A percentile compares a stretch with the other conserved stretches of the same genome.
phyloP scores from a whole-genome alignment of 2,888 invertebrate species.

The Drosophila tanythrix region DNA sequence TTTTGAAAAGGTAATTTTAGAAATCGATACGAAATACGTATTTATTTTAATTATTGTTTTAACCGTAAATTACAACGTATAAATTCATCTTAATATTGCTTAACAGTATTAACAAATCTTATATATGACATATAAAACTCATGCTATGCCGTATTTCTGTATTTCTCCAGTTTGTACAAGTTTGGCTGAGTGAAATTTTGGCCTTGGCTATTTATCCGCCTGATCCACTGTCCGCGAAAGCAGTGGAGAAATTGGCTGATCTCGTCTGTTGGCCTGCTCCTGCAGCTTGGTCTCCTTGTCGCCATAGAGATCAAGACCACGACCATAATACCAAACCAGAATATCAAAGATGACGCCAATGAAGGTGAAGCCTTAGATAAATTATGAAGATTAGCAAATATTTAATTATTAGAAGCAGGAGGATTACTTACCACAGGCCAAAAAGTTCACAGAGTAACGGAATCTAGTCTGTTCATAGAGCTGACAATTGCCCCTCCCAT shows the following conservation, averaged over 20 bases:
- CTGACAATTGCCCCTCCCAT: constrained; percentile 88
- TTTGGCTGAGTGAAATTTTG: constrained; percentile 36
- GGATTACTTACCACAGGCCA: constrained; percentile 86
- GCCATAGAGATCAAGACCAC: constrained; percentile 87
- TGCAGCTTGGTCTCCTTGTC: constrained; percentile 78
- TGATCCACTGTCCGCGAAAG: constrained; percentile 62
- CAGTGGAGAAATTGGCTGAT: constrained; percentile 79
- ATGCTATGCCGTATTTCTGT: constrained; percentile 1
- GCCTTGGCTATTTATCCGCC: constrained; percentile 34
- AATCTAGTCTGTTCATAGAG: constrained; percentile 88
- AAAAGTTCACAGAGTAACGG: constrained; percentile 86
- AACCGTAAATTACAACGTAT: constrained; percentile 25
- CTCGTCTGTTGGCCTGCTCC: constrained; percentile 63
- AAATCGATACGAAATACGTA: constrained; percentile 13
- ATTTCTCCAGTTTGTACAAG: constrained; percentile 58
- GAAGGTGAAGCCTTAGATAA: constrained; percentile 85
- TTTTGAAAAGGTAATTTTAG: background rate
- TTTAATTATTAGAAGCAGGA: too few relatives aligned
- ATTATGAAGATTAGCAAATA: constrained; percentile 20
- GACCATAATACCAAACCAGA: constrained; percentile 87
- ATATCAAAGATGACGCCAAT: constrained; percentile 87
- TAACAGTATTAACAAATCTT: constrained; percentile 31
- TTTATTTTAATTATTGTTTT: constrained; percentile 26
- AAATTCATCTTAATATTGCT: constrained; percentile 52
- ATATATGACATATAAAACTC: constrained; percentile 2